These are phyloP conservation scores for Athalia circularis DNA, from an alignment of 2,888 invertebrate genomes.

Conservation along the genomic window DNA sequence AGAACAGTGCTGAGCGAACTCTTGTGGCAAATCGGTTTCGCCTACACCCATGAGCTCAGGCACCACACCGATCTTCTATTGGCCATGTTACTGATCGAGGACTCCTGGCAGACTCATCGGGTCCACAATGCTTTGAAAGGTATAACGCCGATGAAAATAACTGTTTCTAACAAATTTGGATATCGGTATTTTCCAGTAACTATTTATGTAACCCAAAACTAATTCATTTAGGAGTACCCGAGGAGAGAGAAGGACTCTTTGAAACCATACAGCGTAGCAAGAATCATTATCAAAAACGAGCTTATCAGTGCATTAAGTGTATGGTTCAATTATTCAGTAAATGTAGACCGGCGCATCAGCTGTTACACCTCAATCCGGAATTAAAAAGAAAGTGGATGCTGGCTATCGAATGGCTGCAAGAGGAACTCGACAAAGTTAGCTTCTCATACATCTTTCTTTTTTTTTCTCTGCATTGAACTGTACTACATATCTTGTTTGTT, in stretches of 20 bases:
- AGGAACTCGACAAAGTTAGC: conserved; percentile 88
- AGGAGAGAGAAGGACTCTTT: conserved; percentile 93
- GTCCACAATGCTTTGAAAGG: conserved; percentile 96
- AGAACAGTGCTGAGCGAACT: conserved; percentile 92
- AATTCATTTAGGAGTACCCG: conserved; percentile 78
- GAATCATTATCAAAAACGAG: conserved; percentile 96
- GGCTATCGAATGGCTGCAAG: conserved; percentile 96
- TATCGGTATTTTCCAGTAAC: no score
- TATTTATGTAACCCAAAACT: background rate
- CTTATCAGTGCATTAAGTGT: conserved; percentile 97
- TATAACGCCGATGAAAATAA: conserved; percentile 55
- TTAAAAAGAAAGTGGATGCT: conserved; percentile 91
- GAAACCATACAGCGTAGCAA: conserved; percentile 95
- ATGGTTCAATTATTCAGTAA: conserved; percentile 93
- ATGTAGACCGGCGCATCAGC: conserved; percentile 86
- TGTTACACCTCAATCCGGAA: conserved; percentile 86
- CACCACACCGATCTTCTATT: conserved; percentile 93
- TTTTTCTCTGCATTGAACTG: conserved; percentile 21
- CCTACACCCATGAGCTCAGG: conserved; percentile 95
- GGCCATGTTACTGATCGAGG: conserved; percentile 91
- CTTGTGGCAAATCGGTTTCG: conserved; percentile 90
- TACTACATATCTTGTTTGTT: background rate
- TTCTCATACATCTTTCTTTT: background rate
- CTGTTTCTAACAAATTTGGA: no score
- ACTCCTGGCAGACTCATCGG: conserved; percentile 96